Percentiles rank a stretch among this genome's conserved stretches.
phyloP scores from a whole-genome alignment of 2,888 invertebrate genomes.

The Aphodius sticticus region DNA sequence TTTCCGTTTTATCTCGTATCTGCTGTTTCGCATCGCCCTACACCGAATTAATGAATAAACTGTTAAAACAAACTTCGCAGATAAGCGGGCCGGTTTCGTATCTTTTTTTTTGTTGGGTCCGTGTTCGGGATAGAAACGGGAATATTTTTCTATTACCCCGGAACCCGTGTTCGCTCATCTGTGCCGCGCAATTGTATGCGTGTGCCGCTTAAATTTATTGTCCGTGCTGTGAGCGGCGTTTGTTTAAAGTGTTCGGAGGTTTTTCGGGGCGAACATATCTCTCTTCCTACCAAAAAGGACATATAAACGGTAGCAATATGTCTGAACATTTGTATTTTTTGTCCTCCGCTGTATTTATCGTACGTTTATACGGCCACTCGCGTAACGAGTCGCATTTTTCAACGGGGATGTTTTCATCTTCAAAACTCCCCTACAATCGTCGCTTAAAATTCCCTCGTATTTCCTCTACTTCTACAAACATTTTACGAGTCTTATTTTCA shows the following conservation, averaged over 20 bases:
- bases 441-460: background rate
- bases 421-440: background rate
- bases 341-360: background rate
- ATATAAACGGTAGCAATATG: background rate
- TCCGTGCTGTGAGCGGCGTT: background rate
- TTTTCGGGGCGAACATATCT: background rate
- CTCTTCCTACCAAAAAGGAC: background rate
- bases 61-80: background rate
- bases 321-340: background rate
- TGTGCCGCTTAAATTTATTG: slow-evolving; percentile 4
- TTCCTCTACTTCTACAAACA: no score
- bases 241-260: background rate
- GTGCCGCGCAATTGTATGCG: background rate
- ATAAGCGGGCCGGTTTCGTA: background rate
- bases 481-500: no score
- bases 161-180: background rate
- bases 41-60: background rate
- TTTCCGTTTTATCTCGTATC: background rate
- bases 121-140: background rate
- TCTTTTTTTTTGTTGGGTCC: background rate
- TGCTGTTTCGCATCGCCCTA: background rate
- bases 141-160: background rate
- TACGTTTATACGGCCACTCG: background rate
- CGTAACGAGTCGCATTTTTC: background rate
- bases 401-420: background rate